Conservation (phyloP, 37 sponge, comb jelly and placozoan species). For the Axinella damicornis region DNA sequence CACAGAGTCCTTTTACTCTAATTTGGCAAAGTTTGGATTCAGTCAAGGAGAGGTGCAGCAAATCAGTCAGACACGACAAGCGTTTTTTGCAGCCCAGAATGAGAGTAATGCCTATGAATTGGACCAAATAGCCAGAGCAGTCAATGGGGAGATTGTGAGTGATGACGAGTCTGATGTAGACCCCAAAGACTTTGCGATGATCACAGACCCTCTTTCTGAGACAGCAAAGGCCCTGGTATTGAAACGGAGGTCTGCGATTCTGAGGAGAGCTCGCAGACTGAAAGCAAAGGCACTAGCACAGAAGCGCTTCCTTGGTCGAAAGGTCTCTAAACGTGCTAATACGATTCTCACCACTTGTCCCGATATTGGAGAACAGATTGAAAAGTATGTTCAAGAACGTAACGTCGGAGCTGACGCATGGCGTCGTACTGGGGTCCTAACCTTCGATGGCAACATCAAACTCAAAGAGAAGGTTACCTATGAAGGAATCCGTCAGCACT, state of each 20-base stretch:
- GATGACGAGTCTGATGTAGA: conserved; percentile 39
- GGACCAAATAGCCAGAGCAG: conserved; percentile 6
- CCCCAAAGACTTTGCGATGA: background rate
- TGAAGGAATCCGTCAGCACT: conserved; percentile 14
- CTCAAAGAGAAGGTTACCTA: conserved; percentile 42
- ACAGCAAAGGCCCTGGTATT: too few relatives aligned
- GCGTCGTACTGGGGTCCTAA: conserved; percentile 48
- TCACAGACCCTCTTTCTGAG: too few relatives aligned
- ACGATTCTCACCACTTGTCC: background rate
- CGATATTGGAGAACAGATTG: conserved; percentile 27
- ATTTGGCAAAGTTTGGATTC: background rate
- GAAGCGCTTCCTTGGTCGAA: background rate
- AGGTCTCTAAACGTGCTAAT: background rate
- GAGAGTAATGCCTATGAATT: background rate
- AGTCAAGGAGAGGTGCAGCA: background rate
- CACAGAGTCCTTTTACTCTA: background rate
- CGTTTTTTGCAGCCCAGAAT: background rate
- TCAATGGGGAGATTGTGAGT: conserved; percentile 17
- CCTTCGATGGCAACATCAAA: conserved; percentile 53
- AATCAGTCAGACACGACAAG: conserved; percentile 1
- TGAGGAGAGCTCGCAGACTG: background rate
- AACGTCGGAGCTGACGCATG: conserved; percentile 55
- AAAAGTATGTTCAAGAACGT: conserved; percentile 8
- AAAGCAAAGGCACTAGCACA: background rate
- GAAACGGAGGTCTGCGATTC: background rate